A percentile compares a stretch with the other conserved stretches of the same genome.
Conservation (phyloP, 2,888 invertebrate species). For the Drosophila hamatofila region DNA sequence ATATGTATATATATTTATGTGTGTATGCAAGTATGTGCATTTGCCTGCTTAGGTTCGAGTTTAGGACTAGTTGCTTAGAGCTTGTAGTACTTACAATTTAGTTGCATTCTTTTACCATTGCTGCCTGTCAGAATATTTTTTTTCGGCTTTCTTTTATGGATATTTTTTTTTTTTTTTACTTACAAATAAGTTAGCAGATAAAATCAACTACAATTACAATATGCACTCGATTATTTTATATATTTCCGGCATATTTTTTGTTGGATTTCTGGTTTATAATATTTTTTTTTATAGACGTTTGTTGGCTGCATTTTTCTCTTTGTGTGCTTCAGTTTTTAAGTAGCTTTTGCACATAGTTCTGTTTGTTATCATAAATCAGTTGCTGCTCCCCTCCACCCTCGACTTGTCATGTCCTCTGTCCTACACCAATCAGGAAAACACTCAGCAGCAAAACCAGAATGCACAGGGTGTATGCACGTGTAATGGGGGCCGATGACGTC, state of each 20-base stretch:
- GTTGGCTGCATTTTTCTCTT: slow-evolving; percentile 53
- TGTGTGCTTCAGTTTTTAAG: slow-evolving; percentile 10
- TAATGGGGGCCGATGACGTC: slow-evolving; percentile 83
- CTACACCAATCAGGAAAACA: slow-evolving; percentile 73
- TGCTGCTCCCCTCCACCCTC: slow-evolving; percentile 28
- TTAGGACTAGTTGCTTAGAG: slow-evolving; percentile 74
- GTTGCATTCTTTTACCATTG: slow-evolving; percentile 23
- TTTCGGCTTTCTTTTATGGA: slow-evolving; percentile 1
- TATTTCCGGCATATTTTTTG: slow-evolving; percentile 26
- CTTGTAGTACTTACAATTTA: slow-evolving; percentile 68
- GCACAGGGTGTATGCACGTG: slow-evolving; percentile 79
- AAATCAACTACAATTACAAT: slow-evolving; percentile 78
- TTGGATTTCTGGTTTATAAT: slow-evolving; percentile 19
- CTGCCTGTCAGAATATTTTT: neutral
- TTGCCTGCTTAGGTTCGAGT: slow-evolving; percentile 33
- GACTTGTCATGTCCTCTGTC: slow-evolving; percentile 83
- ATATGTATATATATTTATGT: neutral
- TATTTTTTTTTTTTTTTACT: slow-evolving; percentile 18
- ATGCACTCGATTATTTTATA: slow-evolving; percentile 60
- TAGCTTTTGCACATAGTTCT: slow-evolving; percentile 30
- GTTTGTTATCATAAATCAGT: slow-evolving; percentile 30
- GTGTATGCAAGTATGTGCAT: slow-evolving; percentile 1
- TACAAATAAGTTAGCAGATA: slow-evolving; percentile 60
- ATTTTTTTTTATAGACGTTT: slow-evolving; percentile 19
- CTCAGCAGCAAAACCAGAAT: slow-evolving; percentile 78